Evolutionary conservation across 2,888 invertebrate species (phyloP), one percentile per base, ranked within the genome.

Genomic region (Scaptomyza tumidula): DNA sequence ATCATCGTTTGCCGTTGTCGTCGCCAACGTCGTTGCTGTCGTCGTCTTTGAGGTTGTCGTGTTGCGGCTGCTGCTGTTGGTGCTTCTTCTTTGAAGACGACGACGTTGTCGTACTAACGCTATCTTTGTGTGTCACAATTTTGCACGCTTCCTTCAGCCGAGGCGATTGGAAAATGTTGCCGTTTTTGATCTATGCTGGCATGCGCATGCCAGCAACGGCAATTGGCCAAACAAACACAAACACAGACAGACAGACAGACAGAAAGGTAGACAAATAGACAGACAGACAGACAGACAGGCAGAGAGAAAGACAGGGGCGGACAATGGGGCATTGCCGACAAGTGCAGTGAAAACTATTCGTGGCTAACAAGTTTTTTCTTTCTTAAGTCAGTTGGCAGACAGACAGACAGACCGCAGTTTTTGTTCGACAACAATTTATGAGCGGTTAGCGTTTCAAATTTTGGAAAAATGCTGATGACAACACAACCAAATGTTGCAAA

Each of bases 61-160:
- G 60, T n/a, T 62, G 59, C 24, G 7, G 46, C 41, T 57, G 75
- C 39, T 55, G 64, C 46, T 44, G 52, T 39, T 70, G 44, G 45
- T 45, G 50, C 49, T 71, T 65, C 58, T 52, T 60, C 44, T 53
- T 52, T 16, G 43, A 56, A 29, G 59, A 61, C 52, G 57, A 52
- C 62, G 48, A 35, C 59, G 67, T 68, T 69, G 64, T 71, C 79
- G 72, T n/a, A n/a, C 9, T 41, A 41, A 16, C 50, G 35, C 82
- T 86, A 85, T 86, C 85, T 85, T 85, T 85, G 86, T 85, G 85
- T 85, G 85, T 84, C 85, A 85, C 86, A 80, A 79, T 78, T 86
- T 79, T 86, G 86, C 82, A 83, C 82, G 82, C 83, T 83, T 84
- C 85, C 83, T 83, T 80, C 72, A 72, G 63, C 66, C 52, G 64